Base-by-base conservation (phyloP, 2,113 vertebrate species). In the Notothenia rossii region DNA sequence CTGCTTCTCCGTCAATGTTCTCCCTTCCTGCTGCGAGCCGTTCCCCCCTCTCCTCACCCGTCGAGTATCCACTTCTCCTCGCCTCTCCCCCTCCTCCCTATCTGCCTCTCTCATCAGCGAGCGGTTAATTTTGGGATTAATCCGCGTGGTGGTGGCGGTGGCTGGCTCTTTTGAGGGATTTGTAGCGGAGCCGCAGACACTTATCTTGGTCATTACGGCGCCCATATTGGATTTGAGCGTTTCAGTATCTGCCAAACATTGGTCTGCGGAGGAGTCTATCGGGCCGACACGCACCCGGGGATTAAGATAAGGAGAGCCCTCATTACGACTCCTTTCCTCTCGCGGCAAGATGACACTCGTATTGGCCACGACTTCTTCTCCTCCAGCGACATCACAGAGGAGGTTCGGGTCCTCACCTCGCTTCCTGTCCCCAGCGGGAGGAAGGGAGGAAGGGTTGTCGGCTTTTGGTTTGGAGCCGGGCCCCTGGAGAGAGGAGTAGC, bases 171-270 rank as follows among this genome's bases (percentile, higher is more conserved):
- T 95, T 92, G 94, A 93, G 95, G 94, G 95, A 96, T 95, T 95
- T 95, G 95, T 94, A 91, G 93, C 89, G 75, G 92, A 86, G 93
- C 93, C 84, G 94, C 92, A 91, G 94, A 94, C 95, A 92, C 94
- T 95, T 96, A 95, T 95, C 95, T 94, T 88, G 92, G 93, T 95
- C 94, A 95, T 95, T 95, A 96, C 92, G 93, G 94, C 82, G 85
- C 80, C 93, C 93, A 94, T 94, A 95, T 95, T 95, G 95, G 95
- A 94, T 94, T 93, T 84, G 85, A 93, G 94, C 93, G 84, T 89
- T 94, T 93, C 88, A 92, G 94, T 94, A 93, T 95, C 93, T 89
- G 92, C 90, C 87, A 90, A 94, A 94, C 92, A 92, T 81, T 91
- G 72, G 82, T 89, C 90, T 29, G 86, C 74, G 66, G 82, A 75